Conservation (phyloP, 2,888 invertebrate genomes). For the Lymantria monacha region DNA sequence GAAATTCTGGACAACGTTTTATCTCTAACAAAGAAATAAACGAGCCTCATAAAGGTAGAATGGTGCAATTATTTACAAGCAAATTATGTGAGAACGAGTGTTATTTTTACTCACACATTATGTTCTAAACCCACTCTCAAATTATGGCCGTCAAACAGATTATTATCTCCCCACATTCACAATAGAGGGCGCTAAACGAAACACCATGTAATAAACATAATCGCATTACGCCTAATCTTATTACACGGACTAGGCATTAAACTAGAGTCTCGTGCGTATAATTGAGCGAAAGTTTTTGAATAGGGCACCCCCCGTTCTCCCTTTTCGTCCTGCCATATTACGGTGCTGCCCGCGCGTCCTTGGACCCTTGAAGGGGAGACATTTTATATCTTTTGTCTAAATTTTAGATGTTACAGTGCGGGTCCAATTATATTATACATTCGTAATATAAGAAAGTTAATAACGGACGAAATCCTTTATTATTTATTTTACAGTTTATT, state of each 20-base stretch:
- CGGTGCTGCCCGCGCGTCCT: slow-evolving; percentile 23
- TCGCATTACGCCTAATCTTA: slow-evolving; percentile 38
- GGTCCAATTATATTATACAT: slow-evolving; percentile 29
- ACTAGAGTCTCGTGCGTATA: slow-evolving; percentile 36
- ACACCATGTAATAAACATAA: slow-evolving; percentile 29
- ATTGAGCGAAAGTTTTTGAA: slow-evolving; percentile 44
- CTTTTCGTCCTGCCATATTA: slow-evolving; percentile 16
- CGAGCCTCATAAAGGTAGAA: slow-evolving; percentile 18
- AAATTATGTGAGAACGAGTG: slow-evolving; percentile 24
- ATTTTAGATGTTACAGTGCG: slow-evolving; percentile 31
- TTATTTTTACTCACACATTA: slow-evolving; percentile 18
- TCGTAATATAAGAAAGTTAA: slow-evolving; percentile 32
- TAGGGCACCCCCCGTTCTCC: slow-evolving; percentile 10
- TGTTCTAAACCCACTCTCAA: slow-evolving; percentile 13
- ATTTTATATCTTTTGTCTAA: slow-evolving; percentile 36
- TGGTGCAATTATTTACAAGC: slow-evolving; percentile 25
- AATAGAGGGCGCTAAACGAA: slow-evolving; percentile 32
- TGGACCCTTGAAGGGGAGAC: slow-evolving; percentile 26
- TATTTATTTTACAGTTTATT: slow-evolving; percentile 1
- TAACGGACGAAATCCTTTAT: slow-evolving; percentile 21
- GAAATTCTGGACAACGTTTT: slow-evolving; percentile 22
- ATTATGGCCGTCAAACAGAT: slow-evolving; percentile 25
- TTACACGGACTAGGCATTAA: slow-evolving; percentile 36
- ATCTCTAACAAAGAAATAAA: slow-evolving; percentile 16
- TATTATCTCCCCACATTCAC: slow-evolving; percentile 28